Conservation (phyloP, 2,797 vertebrate species). For the Syngnathus rostellatus region DNA sequence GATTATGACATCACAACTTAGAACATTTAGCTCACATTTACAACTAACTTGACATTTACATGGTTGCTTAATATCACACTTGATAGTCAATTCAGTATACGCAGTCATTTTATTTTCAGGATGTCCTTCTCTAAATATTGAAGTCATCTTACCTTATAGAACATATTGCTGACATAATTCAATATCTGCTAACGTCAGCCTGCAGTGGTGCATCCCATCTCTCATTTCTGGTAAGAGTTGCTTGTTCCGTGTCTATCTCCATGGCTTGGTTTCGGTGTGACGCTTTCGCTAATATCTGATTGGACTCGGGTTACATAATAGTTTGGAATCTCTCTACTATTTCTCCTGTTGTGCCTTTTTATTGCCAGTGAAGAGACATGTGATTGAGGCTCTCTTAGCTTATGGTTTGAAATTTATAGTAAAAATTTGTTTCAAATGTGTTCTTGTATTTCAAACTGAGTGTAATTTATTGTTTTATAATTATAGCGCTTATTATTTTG, state of each 20-base stretch:
- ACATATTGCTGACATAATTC: not conserved
- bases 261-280: slow-evolving; percentile 10
- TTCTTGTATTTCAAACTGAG: not conserved
- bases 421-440: not conserved
- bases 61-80: too few species aligned
- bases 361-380: slow-evolving; percentile 15
- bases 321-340: slow-evolving; percentile 31
- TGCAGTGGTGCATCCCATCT: slow-evolving; percentile 8
- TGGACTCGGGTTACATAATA: slow-evolving; percentile 21
- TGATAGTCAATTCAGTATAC: not conserved
- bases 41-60: not conserved
- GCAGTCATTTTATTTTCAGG: not conserved
- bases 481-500: not conserved
- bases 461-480: not conserved
- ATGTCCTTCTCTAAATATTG: not conserved
- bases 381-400: slow-evolving; percentile 25
- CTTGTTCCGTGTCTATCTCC: slow-evolving; percentile 14
- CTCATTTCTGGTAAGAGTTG: slow-evolving; percentile 19
- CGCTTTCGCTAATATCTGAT: slow-evolving; percentile 28
- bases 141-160: not conserved
- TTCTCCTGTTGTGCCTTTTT: slow-evolving; percentile 15
- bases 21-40: not conserved
- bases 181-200: slow-evolving; percentile 10
- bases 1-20: not conserved
- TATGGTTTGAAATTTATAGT: not conserved